A percentile compares a stretch with the other conserved stretches of the same genome.
Evolutionary conservation across 1,140 invertebrate species (phyloP).

Genomic region (Drosophila rhopaloa): DNA sequence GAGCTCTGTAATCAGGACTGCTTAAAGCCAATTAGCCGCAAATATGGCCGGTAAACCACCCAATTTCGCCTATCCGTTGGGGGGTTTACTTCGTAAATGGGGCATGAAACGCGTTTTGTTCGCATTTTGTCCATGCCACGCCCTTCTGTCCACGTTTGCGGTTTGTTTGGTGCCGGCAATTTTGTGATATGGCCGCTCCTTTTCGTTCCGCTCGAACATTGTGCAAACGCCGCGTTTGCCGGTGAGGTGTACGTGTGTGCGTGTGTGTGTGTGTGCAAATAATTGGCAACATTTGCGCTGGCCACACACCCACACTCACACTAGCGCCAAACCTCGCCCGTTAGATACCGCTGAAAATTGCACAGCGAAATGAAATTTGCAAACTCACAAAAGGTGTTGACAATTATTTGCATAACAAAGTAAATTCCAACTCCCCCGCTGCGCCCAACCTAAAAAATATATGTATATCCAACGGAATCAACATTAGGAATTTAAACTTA

Average conservation of each 20-base stretch:
- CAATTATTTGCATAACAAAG: slow-evolving; percentile 80
- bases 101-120: slow-evolving; percentile 76
- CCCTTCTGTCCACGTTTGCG: slow-evolving; percentile 67
- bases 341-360: slow-evolving; percentile 57
- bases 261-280: slow-evolving; percentile 58
- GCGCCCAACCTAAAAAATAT: slow-evolving; percentile 24
- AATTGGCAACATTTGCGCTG: slow-evolving; percentile 71
- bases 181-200: slow-evolving; percentile 52
- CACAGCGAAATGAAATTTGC: slow-evolving; percentile 72
- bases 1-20: slow-evolving; percentile 76
- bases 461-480: slow-evolving; percentile 39
- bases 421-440: slow-evolving; percentile 29
- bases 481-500: slow-evolving; percentile 52
- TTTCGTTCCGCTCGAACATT: slow-evolving; percentile 45
- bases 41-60: slow-evolving; percentile 75
- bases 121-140: slow-evolving; percentile 63
- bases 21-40: slow-evolving; percentile 82
- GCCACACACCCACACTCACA: slow-evolving; percentile 40
- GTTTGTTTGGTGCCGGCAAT: slow-evolving; percentile 57
- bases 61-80: neutral
- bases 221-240: slow-evolving; percentile 46
- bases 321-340: slow-evolving; percentile 42
- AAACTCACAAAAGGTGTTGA: slow-evolving; percentile 75
- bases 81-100: slow-evolving; percentile 54
- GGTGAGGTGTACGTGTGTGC: slow-evolving; percentile 2